Evolutionary conservation across 2,888 invertebrate species (phyloP), one percentile per base, ranked within the genome.

Genomic region (Caenorhabditis wallacei): DNA sequence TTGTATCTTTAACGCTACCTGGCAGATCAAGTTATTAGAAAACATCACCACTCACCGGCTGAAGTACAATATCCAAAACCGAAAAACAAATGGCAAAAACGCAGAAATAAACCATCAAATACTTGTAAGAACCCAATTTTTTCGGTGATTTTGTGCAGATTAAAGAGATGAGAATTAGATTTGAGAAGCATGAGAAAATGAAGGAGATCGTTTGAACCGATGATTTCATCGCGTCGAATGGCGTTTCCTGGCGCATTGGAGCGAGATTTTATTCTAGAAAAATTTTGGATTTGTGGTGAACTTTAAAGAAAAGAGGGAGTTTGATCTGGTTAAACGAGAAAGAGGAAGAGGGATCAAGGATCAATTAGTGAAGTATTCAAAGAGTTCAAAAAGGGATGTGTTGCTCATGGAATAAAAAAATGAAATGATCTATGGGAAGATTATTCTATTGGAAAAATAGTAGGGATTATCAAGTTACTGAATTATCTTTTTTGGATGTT

Each of bases 71-170:
- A 26, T 74, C 72, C 54, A 63, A 22, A 26, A 74, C 53, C 2
- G 72, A 61, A 10, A 63, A 66, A 48, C 18, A 64, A 37, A 66
- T 57, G 2, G 53, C 57, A 35, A 66, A 66, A 20, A 51, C 46
- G 18, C 46, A 64, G 48, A 64, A 64, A 35, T 64, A 64, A 30
- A 64, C 20, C 64, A 64, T 64, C 64, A 64, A 35, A n/a, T 66
- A 66, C 16, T 66, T 66, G 57, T 75, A 75, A 13, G 75, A 75
- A 13, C 75, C 75, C 1, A 75, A 22, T 10, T 43, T 7, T 75
- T 75, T 75, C n/a, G 66, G 75, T 1, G 75, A 75, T 26, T 66
- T 56, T 10, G 54, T 69, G 70, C 46, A 57, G 1, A 71, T 59
- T 26, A 71, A 35, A n/a, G 43, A 54, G 13, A 69, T 56, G 3